Evolutionary conservation across 2,888 invertebrate species (phyloP).

Genomic region (Molanna angustata): DNA sequence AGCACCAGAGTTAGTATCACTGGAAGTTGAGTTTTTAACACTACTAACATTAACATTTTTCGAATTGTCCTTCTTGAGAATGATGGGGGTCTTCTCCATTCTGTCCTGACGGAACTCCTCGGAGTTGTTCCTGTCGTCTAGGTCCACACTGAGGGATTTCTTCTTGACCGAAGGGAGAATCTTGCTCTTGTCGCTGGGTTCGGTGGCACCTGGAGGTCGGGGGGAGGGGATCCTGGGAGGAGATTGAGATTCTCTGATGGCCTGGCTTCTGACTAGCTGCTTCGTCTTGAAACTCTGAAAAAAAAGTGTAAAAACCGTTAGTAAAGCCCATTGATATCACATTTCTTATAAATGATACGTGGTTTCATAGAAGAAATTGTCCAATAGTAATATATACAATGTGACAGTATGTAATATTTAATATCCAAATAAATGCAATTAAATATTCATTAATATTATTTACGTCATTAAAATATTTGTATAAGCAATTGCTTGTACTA

Average conservation of each 20-base stretch:
- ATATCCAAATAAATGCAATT: too few relatives aligned
- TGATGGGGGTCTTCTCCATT: background rate
- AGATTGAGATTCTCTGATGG: constrained; percentile 80
- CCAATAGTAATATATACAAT: too few relatives aligned
- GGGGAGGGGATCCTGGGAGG: constrained; percentile 59
- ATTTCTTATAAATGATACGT: background rate
- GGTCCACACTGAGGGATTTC: constrained; percentile 33
- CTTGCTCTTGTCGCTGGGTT: constrained; percentile 15
- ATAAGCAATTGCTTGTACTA: too few relatives aligned
- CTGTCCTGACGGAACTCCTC: background rate
- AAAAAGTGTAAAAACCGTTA: background rate
- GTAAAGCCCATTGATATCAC: background rate
- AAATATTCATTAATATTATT: too few relatives aligned
- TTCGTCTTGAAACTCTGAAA: constrained; percentile 59
- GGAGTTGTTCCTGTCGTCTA: constrained; percentile 28
- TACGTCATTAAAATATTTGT: too few relatives aligned
- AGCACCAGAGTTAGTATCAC: background rate
- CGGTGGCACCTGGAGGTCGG: constrained; percentile 33
- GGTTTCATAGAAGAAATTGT: too few relatives aligned
- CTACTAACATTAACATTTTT: background rate
- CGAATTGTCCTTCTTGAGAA: background rate
- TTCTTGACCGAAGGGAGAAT: constrained; percentile 29
- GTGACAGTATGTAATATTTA: too few relatives aligned
- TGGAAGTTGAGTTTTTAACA: background rate
- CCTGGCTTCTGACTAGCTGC: constrained; percentile 84